Conservation (phyloP, 2,113 vertebrate genomes). For the Elgaria multicarinata region DNA sequence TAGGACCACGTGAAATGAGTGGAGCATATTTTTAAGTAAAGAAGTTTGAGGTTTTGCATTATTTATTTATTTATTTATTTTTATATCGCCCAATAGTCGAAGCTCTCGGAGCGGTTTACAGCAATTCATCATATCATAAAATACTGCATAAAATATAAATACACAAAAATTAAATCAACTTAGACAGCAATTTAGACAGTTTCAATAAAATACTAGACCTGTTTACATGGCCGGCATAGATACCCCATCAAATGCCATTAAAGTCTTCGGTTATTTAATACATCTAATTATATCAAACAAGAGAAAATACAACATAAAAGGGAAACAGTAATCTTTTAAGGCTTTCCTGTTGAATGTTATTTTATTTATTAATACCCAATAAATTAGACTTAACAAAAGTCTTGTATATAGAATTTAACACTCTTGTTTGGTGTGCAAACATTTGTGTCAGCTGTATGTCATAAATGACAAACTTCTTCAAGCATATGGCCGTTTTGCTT, state of each 20-base stretch:
- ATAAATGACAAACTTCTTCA: not conserved
- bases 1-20: not conserved
- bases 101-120: no score
- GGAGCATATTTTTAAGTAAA: not conserved
- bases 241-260: no score
- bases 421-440: not conserved
- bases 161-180: no score
- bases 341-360: not conserved
- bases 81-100: no score
- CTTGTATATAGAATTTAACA: not conserved
- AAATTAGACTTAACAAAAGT: not conserved
- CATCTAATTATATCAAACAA: no score
- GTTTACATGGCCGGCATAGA: no score
- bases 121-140: no score
- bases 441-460: not conserved
- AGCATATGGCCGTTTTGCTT: not conserved
- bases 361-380: not conserved
- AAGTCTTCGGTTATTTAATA: no score
- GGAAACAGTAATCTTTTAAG: not conserved
- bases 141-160: no score
- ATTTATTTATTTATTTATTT: no score
- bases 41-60: not conserved
- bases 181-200: no score
- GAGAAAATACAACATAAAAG: not conserved
- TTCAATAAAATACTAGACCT: no score